A percentile compares a stretch with the other conserved stretches of the same genome.
Conservation (phyloP, 2,888 invertebrate genomes). For the Blastobasis lacticolella region DNA sequence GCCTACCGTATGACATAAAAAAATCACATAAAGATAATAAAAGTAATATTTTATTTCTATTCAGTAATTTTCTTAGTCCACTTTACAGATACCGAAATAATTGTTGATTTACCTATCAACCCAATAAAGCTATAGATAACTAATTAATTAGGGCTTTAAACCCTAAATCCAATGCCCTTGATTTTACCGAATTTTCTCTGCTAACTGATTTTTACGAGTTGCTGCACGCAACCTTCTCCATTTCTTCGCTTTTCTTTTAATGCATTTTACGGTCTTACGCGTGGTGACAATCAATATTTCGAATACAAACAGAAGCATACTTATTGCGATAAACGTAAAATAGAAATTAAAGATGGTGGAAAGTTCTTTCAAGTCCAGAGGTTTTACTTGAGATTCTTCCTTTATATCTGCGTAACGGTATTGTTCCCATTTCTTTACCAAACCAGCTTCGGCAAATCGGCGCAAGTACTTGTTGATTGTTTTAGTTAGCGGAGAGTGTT, state of each 20-base stretch:
- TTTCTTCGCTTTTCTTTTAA: not conserved
- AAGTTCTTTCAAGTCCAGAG: slow-evolving; percentile 42
- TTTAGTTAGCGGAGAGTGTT: slow-evolving; percentile 45
- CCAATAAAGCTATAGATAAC: too few species aligned
- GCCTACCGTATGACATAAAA: too few species aligned
- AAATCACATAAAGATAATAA: too few species aligned
- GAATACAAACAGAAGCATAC: slow-evolving; percentile 33
- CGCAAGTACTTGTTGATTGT: slow-evolving; percentile 41
- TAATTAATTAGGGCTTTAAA: too few species aligned
- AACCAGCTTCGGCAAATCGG: slow-evolving; percentile 49
- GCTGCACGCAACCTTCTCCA: slow-evolving; percentile 1
- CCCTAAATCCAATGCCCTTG: not conserved
- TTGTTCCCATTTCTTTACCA: slow-evolving; percentile 61
- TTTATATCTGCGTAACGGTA: slow-evolving; percentile 49
- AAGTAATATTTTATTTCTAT: too few species aligned
- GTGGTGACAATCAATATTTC: slow-evolving; percentile 30
- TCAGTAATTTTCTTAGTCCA: too few species aligned
- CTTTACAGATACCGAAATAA: too few species aligned
- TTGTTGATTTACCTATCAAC: too few species aligned
- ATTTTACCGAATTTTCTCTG: slow-evolving; percentile 5
- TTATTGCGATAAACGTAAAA: slow-evolving; percentile 23
- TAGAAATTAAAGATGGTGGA: slow-evolving; percentile 46
- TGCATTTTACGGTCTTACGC: not conserved
- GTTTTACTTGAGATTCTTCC: slow-evolving; percentile 42
- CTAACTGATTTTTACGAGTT: not conserved